A percentile compares a stretch with the other conserved stretches of the same genome.
These are phyloP conservation scores for Vidua macroura DNA, from an alignment of 2,113 vertebrate species.

Conservation along the genomic window DNA sequence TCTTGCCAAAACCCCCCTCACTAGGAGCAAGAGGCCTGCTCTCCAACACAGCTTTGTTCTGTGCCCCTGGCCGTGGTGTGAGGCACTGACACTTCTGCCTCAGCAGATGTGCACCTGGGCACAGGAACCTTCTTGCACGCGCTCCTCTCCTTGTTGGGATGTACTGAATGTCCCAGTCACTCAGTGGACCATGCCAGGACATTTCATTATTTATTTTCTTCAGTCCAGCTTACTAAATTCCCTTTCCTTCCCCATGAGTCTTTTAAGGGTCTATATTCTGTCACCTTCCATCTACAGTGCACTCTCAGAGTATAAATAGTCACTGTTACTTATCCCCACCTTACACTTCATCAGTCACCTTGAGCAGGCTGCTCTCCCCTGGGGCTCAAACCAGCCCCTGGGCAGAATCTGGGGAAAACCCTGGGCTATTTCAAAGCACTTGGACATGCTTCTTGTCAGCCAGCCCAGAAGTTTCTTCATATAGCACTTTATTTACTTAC, in stretches of 20 bases:
- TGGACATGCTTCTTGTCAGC: neutral
- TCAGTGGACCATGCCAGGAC: neutral
- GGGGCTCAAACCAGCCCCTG: neutral
- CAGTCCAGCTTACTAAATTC: neutral
- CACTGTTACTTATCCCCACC: neutral
- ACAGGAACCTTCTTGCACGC: neutral
- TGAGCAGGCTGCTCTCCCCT: neutral
- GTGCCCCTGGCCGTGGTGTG: neutral
- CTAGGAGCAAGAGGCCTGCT: neutral
- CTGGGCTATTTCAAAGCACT: neutral
- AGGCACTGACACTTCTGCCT: neutral
- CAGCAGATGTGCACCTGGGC: neutral
- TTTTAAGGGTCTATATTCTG: neutral
- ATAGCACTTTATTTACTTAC: neutral
- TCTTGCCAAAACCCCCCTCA: neutral
- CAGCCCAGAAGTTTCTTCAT: neutral
- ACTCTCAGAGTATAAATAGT: neutral
- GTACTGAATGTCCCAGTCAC: neutral
- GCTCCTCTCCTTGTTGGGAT: fast-evolving
- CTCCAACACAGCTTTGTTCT: neutral
- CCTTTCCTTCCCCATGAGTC: neutral
- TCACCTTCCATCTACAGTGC: neutral
- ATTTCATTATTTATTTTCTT: neutral
- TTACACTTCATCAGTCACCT: neutral
- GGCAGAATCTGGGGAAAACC: neutral